phyloP scores from a whole-genome alignment of 23 tunicate genomes.

The Ciona savignyi region DNA sequence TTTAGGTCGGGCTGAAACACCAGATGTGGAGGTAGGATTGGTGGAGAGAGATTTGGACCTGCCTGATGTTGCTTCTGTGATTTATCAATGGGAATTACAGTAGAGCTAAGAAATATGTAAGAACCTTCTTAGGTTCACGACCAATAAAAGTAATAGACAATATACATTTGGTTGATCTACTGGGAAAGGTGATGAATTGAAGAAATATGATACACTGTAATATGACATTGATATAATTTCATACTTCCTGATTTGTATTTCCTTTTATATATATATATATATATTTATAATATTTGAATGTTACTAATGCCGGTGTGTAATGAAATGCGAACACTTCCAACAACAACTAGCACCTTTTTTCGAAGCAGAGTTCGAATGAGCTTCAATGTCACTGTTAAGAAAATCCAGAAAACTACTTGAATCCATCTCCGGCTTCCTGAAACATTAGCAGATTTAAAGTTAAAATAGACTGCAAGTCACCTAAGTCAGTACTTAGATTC shows the following conservation, averaged over 20 bases:
- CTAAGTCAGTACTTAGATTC: conserved; percentile 1
- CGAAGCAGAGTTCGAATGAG: background rate
- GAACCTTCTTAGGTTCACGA: background rate
- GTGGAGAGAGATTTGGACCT: background rate
- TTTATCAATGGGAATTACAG: too few relatives aligned
- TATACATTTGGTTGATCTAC: background rate
- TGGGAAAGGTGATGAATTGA: too few relatives aligned
- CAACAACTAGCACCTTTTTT: conserved; percentile 2
- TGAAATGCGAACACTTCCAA: too few relatives aligned
- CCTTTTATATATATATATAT: too few relatives aligned
- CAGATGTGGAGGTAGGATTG: background rate
- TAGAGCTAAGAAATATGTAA: background rate
- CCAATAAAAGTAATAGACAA: background rate
- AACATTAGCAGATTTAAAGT: background rate
- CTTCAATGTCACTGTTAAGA: conserved; percentile 1
- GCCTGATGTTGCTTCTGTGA: background rate
- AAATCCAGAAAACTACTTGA: conserved; percentile 17
- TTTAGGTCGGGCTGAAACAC: background rate
- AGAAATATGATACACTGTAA: too few relatives aligned
- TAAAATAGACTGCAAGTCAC: background rate
- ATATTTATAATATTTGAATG: too few relatives aligned
- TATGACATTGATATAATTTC: too few relatives aligned
- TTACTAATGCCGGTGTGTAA: too few relatives aligned
- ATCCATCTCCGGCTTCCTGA: conserved; percentile 2
- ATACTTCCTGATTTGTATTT: too few relatives aligned